Conservation (phyloP, 53 echinoderm and acorn worm genomes). For the Arbacia lixula region DNA sequence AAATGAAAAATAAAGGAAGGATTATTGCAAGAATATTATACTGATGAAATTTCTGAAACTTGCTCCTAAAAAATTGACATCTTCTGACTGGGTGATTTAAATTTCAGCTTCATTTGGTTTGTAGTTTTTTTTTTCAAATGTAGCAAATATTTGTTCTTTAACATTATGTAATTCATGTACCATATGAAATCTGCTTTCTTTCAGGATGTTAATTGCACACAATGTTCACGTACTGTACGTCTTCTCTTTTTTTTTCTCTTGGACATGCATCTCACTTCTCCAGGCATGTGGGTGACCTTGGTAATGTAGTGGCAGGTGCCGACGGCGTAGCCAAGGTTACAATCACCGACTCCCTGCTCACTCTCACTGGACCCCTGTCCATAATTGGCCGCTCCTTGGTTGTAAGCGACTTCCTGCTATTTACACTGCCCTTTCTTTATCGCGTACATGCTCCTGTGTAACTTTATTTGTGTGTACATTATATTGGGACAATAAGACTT, state of each 20-base stretch:
- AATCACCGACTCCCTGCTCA: constrained; percentile 72
- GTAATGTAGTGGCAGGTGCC: constrained; percentile 74
- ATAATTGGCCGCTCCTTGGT: constrained; percentile 95
- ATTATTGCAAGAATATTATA: too few relatives aligned
- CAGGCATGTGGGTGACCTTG: constrained; percentile 97
- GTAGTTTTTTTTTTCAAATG: too few relatives aligned
- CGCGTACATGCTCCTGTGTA: not conserved
- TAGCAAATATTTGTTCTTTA: too few relatives aligned
- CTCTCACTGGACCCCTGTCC: constrained; percentile 79
- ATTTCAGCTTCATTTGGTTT: too few relatives aligned
- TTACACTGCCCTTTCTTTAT: not conserved
- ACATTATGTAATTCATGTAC: not conserved
- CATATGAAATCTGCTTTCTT: not conserved
- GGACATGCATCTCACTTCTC: not conserved
- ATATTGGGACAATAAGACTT: not conserved
- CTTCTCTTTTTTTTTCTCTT: not conserved
- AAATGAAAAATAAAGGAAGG: too few relatives aligned
- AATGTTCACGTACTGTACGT: too few relatives aligned
- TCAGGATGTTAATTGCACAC: not conserved
- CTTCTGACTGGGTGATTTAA: too few relatives aligned
- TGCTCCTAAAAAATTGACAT: too few relatives aligned
- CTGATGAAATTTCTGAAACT: too few relatives aligned
- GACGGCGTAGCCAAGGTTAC: constrained; percentile 62
- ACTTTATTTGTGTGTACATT: not conserved
- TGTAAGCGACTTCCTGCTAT: constrained; percentile 58